Evolutionary conservation across 1,140 invertebrate genomes (phyloP), one percentile per base, ranked within the genome.

Genomic region (Agrilus planipennis): DNA sequence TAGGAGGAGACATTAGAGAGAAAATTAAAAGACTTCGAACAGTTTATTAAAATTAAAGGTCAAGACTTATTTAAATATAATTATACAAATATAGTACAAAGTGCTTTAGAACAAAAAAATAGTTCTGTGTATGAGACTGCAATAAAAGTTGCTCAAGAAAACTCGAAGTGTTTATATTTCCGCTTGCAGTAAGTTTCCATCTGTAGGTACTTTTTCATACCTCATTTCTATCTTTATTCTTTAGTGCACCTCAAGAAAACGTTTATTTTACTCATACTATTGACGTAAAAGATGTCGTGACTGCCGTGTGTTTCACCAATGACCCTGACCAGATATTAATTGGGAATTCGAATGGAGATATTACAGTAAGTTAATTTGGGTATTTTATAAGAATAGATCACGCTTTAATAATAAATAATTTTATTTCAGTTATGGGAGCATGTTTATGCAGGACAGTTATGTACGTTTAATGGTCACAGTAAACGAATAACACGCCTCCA

Each of bases 11-110:
- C 11, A 5, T 48, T 51, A 28, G 18, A 49, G n/a, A 27, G 30
- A 25, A 39, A 41, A 27, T 39, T 39, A 18, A 44, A 44, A 5
- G 16, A 44, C 11, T 34, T 17, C 19, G 20, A 17, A 17, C 3
- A 34, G 4, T 34, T 34, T 34, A 18, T 34, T 5, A 34, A 34
- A 34, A 18, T 18, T 3, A 34, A 20, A 20, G 32, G 32, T 17
- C 32, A 34, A 11, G 41, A 49, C 29, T 15, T 51, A 9, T 31
- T 41, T 32, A 41, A 49, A 35, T 37, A 46, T 35, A 14, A 39
- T 31, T 22, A 46, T 28, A 39, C 34, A 2, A 44, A 49, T 39
- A 42, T 51, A 29, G 43, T 51, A 12, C 50, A 51, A 32, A 42
- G 42, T 21, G 50, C 21, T 16, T 38, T 50, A 20, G 21, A 39